Evolutionary conservation across 2,797 vertebrate genomes (phyloP).

Genomic region (Lycodopsis pacificus): DNA sequence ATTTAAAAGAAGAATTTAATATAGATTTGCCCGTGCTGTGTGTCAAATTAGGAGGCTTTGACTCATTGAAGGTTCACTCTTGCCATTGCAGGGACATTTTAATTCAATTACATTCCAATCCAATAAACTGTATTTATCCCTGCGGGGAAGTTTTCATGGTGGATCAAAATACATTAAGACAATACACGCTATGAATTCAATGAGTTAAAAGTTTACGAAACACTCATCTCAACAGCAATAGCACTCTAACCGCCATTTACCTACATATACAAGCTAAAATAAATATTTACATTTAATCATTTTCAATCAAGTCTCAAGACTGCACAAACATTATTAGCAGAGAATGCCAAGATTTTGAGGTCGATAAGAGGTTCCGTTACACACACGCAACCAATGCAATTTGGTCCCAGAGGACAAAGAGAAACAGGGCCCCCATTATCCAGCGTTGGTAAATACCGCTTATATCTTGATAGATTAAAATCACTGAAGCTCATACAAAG

Average conservation of each 20-base stretch:
- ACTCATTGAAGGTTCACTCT: slow-evolving; percentile 62
- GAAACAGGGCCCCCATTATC: not conserved
- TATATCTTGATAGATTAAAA: slow-evolving; percentile 19
- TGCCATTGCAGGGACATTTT: slow-evolving; percentile 63
- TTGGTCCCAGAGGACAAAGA: slow-evolving; percentile 3
- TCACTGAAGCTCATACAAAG: slow-evolving; percentile 6
- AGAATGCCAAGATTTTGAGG: not conserved
- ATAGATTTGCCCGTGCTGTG: slow-evolving; percentile 56
- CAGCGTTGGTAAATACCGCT: slow-evolving; percentile 8
- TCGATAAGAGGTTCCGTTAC: slow-evolving; percentile 7
- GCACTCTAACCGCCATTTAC: not conserved
- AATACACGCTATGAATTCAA: slow-evolving; percentile 56
- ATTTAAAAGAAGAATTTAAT: slow-evolving; percentile 44
- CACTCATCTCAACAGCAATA: not conserved
- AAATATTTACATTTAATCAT: not conserved
- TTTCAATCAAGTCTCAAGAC: slow-evolving; percentile 1
- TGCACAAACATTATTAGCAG: not conserved
- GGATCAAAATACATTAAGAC: slow-evolving; percentile 69
- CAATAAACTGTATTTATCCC: slow-evolving; percentile 76
- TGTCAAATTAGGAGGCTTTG: slow-evolving; percentile 63
- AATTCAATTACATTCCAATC: slow-evolving; percentile 71
- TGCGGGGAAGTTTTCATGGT: slow-evolving; percentile 62
- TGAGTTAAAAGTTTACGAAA: slow-evolving; percentile 30
- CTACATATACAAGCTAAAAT: not conserved
- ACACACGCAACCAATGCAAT: not conserved